phyloP scores from a whole-genome alignment of 2,888 invertebrate species.

The Orchesella flavescens region DNA sequence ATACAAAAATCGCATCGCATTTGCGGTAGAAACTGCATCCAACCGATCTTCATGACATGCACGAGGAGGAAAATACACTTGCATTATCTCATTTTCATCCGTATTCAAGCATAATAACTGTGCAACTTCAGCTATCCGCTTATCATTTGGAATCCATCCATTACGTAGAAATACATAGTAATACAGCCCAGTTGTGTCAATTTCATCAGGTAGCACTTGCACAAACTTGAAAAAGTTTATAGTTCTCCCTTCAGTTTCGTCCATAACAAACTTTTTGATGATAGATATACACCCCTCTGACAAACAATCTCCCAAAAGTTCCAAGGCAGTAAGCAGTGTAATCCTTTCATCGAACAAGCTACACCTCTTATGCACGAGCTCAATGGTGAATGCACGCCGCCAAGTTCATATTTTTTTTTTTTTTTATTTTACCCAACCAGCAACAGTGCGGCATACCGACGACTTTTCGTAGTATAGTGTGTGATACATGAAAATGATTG shows the following conservation, averaged over 20 bases:
- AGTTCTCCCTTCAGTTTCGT: not conserved
- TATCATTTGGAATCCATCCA: slow-evolving; percentile 13
- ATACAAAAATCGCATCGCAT: slow-evolving; percentile 21
- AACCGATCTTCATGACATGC: not conserved
- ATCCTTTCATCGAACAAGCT: too few species aligned
- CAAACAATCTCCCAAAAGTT: not conserved
- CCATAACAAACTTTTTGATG: not conserved
- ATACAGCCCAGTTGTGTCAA: slow-evolving; percentile 12
- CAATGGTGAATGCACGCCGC: too few species aligned
- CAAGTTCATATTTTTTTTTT: too few species aligned
- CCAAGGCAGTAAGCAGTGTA: not conserved
- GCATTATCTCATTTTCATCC: not conserved
- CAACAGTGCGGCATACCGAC: too few species aligned
- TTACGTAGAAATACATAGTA: slow-evolving; percentile 5
- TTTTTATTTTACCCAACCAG: too few species aligned
- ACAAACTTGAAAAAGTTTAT: slow-evolving; percentile 15
- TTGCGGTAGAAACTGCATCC: not conserved
- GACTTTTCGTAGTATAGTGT: too few species aligned
- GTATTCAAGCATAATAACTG: slow-evolving; percentile 8
- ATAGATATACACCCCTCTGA: not conserved
- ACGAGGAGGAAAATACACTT: slow-evolving; percentile 13
- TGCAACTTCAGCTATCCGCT: slow-evolving; percentile 14
- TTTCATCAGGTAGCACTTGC: slow-evolving; percentile 25
- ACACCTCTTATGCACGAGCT: too few species aligned
- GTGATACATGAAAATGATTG: too few species aligned